Evolutionary conservation across 2,113 vertebrate genomes (phyloP).

Genomic region (Pseudopodoces humilis): DNA sequence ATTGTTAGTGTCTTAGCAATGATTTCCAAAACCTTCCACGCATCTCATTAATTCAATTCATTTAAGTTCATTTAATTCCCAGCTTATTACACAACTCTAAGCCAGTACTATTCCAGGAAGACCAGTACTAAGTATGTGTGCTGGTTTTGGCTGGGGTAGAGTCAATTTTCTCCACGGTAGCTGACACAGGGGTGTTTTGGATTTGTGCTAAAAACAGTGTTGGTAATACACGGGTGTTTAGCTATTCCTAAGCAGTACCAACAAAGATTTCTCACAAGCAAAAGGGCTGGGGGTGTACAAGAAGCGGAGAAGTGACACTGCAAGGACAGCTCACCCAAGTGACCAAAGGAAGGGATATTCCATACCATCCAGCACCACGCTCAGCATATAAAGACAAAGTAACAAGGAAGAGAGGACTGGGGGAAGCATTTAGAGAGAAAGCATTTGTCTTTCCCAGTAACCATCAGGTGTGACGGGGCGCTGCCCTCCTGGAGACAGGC

Average conservation of each 20-base stretch:
- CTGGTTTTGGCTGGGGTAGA: neutral
- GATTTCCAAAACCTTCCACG: neutral
- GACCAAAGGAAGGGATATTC: neutral
- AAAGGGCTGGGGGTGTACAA: neutral
- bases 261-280: neutral
- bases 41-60: neutral
- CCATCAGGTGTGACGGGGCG: accelerated
- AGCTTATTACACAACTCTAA: neutral
- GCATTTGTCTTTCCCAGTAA: neutral
- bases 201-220: neutral
- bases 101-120: neutral
- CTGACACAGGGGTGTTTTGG: neutral
- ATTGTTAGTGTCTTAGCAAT: neutral
- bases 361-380: neutral
- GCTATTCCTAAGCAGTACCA: neutral
- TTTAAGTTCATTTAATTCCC: neutral
- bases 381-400: neutral
- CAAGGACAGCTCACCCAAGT: neutral
- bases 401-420: neutral
- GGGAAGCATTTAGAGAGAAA: accelerated
- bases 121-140: neutral
- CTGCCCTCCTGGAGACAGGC: neutral
- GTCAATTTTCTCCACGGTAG: neutral
- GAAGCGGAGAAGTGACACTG: neutral
- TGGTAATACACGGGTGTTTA: neutral